phyloP scores from a whole-genome alignment of 2,113 vertebrate species.

The Terrapene triunguis region DNA sequence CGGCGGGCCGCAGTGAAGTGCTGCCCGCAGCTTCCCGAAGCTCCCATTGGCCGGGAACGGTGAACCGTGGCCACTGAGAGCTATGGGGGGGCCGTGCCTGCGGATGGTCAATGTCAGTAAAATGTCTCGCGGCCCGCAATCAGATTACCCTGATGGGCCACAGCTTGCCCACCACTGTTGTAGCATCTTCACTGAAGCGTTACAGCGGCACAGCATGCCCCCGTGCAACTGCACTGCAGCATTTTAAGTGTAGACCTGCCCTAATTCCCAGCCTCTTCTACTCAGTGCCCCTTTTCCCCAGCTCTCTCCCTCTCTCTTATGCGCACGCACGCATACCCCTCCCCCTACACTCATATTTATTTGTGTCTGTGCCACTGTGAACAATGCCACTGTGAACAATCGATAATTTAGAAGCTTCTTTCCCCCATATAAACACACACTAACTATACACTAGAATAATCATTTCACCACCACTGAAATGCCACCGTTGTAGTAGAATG shows the following conservation, averaged over 20 bases:
- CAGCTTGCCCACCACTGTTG: too few species aligned
- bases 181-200: background rate
- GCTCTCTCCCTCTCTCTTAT: background rate
- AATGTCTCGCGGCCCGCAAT: too few species aligned
- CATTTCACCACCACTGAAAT: background rate
- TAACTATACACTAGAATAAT: background rate
- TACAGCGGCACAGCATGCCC: background rate
- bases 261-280: background rate
- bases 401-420: background rate
- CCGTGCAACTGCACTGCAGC: too few species aligned
- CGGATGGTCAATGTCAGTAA: too few species aligned
- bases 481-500: background rate
- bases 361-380: background rate
- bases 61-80: too few species aligned
- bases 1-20: too few species aligned
- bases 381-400: background rate
- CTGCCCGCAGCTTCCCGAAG: too few species aligned
- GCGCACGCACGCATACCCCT: background rate
- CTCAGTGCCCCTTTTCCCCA: background rate
- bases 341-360: background rate
- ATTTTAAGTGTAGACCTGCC: background rate
- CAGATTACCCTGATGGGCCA: too few species aligned
- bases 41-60: too few species aligned
- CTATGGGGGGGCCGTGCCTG: too few species aligned
- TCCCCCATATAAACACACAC: background rate